Conservation (phyloP, 2,113 vertebrate genomes). For the Semnornis frantzii region DNA sequence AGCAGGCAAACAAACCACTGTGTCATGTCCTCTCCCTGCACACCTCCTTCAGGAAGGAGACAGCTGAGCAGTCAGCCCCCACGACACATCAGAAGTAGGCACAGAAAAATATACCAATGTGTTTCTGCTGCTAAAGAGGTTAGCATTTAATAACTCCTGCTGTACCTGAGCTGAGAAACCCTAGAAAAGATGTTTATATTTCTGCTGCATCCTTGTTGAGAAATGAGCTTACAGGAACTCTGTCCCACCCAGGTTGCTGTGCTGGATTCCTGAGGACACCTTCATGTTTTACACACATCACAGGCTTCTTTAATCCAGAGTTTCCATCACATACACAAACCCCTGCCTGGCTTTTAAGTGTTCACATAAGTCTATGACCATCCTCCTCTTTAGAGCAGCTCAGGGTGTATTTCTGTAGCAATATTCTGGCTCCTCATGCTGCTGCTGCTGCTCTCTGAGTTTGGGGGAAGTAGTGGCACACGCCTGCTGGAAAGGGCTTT, state of each 20-base stretch:
- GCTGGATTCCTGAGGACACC: background rate
- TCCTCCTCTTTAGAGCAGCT: background rate
- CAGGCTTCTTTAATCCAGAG: background rate
- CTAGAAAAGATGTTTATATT: background rate
- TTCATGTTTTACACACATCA: background rate
- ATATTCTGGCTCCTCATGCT: background rate
- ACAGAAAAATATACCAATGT: background rate
- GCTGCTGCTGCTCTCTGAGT: background rate
- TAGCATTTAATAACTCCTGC: background rate
- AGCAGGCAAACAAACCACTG: background rate
- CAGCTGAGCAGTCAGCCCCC: background rate
- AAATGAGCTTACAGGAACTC: background rate
- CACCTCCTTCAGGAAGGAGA: background rate
- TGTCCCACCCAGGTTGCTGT: background rate
- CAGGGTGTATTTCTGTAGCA: background rate
- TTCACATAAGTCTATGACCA: background rate
- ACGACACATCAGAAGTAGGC: background rate
- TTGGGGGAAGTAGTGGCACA: background rate
- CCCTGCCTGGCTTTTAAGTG: background rate
- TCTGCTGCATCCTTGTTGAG: background rate
- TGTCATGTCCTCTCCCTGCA: background rate
- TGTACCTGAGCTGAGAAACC: background rate
- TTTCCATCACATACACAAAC: background rate
- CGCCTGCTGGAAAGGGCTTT: background rate
- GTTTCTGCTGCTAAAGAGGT: background rate